Percentiles rank a stretch among this genome's conserved stretches.
Conservation (phyloP, 37 sponge, comb jelly and placozoan species). For the Mnemiopsis leidyi region DNA sequence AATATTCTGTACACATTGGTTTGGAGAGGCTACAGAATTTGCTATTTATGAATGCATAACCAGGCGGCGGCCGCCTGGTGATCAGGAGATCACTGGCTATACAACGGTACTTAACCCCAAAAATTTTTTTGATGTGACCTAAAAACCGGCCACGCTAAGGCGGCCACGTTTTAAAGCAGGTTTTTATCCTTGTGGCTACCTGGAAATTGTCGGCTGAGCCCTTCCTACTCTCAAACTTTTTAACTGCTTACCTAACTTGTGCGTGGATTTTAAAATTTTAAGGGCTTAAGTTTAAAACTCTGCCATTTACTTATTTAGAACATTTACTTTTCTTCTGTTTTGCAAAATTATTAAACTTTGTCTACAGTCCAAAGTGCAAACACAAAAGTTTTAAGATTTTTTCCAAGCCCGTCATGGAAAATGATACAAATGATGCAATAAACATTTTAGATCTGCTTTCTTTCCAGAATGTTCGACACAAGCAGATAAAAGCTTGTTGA, state of each 20-base stretch:
- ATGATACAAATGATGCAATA: background rate
- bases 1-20: too few species aligned
- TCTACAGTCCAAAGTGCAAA: background rate
- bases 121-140: too few species aligned
- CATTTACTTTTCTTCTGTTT: background rate
- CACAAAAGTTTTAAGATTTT: background rate
- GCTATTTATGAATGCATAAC: too few species aligned
- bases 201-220: background rate
- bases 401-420: background rate
- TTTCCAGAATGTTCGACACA: background rate
- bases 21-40: too few species aligned
- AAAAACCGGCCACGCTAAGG: too few species aligned
- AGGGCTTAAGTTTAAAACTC: background rate
- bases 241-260: background rate
- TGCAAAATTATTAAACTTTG: background rate
- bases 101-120: too few species aligned
- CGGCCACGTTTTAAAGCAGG: background rate
- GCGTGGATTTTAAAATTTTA: background rate
- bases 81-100: too few species aligned
- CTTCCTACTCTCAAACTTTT: background rate
- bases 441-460: background rate
- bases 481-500: background rate
- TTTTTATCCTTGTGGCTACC: background rate
- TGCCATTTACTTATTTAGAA: background rate
- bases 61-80: too few species aligned